Percentiles rank a stretch among this genome's conserved stretches.
Conservation (phyloP, 2,113 vertebrate species). For the Pituophis catenifer region DNA sequence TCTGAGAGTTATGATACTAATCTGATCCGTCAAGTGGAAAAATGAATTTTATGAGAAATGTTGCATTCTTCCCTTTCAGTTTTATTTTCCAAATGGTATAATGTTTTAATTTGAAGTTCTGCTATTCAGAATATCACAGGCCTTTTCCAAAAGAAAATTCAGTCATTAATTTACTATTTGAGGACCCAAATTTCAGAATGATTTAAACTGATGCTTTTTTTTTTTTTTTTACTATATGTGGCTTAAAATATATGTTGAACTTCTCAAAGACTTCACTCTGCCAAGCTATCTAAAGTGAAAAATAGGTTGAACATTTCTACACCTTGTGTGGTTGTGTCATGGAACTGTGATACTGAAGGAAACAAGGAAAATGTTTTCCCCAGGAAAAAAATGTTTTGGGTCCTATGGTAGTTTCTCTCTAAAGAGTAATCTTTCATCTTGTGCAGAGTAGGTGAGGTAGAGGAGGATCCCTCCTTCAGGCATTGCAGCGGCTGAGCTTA, state of each 20-base stretch:
- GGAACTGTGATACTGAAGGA: neutral
- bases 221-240: neutral
- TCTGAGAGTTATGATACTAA: neutral
- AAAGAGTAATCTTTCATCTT: neutral
- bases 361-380: neutral
- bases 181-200: neutral
- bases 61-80: neutral
- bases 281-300: neutral
- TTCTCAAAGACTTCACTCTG: neutral
- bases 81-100: neutral
- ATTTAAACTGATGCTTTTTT: neutral
- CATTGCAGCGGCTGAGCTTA: neutral
- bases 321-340: neutral
- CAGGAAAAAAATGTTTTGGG: neutral
- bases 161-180: neutral
- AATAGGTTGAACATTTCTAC: neutral
- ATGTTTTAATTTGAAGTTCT: neutral
- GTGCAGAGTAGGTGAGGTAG: neutral
- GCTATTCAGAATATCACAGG: neutral
- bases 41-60: neutral
- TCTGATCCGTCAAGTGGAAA: neutral
- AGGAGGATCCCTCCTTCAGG: neutral
- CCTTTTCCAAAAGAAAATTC: neutral
- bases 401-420: neutral
- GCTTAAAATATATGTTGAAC: neutral